phyloP scores from a whole-genome alignment of 1,140 invertebrate genomes.

The Antheraea pernyi region DNA sequence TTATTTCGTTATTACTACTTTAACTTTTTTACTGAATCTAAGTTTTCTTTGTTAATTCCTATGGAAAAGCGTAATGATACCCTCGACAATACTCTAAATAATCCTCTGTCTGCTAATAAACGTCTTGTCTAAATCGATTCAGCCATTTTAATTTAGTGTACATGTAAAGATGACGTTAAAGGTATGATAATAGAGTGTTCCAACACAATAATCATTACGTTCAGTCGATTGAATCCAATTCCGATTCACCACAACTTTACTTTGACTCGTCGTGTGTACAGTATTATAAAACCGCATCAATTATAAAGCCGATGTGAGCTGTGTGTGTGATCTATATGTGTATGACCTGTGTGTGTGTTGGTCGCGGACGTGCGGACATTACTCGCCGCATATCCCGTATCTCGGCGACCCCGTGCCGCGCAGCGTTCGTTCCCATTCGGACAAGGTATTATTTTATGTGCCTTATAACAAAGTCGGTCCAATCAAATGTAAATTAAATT shows the following conservation, averaged over 20 bases:
- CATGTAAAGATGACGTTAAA: too few species aligned
- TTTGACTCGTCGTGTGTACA: slow-evolving; percentile 9
- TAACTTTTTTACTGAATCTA: too few species aligned
- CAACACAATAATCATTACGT: slow-evolving; percentile 2
- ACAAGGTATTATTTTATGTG: neutral
- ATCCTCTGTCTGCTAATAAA: too few species aligned
- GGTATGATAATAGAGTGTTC: neutral
- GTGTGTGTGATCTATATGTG: neutral
- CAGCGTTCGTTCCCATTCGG: neutral
- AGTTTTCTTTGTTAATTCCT: too few species aligned
- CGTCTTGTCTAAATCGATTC: too few species aligned
- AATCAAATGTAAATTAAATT: slow-evolving; percentile 2
- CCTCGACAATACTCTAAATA: too few species aligned
- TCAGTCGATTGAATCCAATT: slow-evolving; percentile 15
- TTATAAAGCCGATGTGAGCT: slow-evolving; percentile 12
- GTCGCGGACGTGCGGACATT: neutral
- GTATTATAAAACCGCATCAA: slow-evolving; percentile 24
- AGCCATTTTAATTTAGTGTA: too few species aligned
- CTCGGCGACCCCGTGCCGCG: neutral
- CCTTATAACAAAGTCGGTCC: neutral
- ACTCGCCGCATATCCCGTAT: slow-evolving; percentile 1
- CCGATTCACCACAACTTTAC: slow-evolving; percentile 9
- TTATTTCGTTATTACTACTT: too few species aligned
- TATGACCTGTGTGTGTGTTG: too few species aligned
- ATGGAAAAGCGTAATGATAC: too few species aligned